These are phyloP conservation scores for Anableps anableps DNA, from an alignment of 2,797 vertebrate genomes.

Conservation along the genomic window DNA sequence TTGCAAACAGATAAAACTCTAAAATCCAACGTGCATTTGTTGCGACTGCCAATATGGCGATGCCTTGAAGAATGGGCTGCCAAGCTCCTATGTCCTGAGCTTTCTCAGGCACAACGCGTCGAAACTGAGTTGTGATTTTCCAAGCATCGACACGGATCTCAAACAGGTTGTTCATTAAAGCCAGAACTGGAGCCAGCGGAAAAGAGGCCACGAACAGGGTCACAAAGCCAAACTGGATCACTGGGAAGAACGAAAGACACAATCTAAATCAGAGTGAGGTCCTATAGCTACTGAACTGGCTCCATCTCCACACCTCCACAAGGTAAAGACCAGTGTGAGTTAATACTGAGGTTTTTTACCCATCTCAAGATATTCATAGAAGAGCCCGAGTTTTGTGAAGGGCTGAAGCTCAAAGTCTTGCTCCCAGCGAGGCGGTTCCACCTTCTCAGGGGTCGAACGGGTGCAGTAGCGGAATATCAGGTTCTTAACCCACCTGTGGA, in stretches of 20 bases:
- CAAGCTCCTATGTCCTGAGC: slow-evolving; percentile 92
- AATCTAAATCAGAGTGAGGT: not conserved
- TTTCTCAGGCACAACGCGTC: slow-evolving; percentile 89
- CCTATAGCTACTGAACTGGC: not conserved
- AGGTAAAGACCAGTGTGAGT: not conserved
- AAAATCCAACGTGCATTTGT: slow-evolving; percentile 85
- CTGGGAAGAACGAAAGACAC: slow-evolving; percentile 67
- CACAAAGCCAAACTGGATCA: slow-evolving; percentile 97
- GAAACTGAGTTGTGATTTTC: slow-evolving; percentile 93
- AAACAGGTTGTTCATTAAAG: slow-evolving; percentile 92
- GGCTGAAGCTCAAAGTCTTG: slow-evolving; percentile 91
- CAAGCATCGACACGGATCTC: slow-evolving; percentile 93
- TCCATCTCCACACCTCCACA: not conserved
- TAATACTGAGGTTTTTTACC: slow-evolving; percentile 80
- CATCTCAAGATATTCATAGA: slow-evolving; percentile 97
- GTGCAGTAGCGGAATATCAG: slow-evolving; percentile 83
- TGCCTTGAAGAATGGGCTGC: slow-evolving; percentile 93
- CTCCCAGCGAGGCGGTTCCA: slow-evolving; percentile 88
- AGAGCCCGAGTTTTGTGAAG: slow-evolving; percentile 87
- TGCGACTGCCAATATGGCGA: slow-evolving; percentile 91
- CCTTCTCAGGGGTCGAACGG: slow-evolving; percentile 75
- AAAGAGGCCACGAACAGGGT: slow-evolving; percentile 96
- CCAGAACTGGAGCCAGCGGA: slow-evolving; percentile 91
- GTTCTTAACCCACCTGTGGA: slow-evolving; percentile 91
- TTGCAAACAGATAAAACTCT: not conserved